Evolutionary conservation across 2,888 invertebrate species (phyloP).

Genomic region (Chorisops tibialis): DNA sequence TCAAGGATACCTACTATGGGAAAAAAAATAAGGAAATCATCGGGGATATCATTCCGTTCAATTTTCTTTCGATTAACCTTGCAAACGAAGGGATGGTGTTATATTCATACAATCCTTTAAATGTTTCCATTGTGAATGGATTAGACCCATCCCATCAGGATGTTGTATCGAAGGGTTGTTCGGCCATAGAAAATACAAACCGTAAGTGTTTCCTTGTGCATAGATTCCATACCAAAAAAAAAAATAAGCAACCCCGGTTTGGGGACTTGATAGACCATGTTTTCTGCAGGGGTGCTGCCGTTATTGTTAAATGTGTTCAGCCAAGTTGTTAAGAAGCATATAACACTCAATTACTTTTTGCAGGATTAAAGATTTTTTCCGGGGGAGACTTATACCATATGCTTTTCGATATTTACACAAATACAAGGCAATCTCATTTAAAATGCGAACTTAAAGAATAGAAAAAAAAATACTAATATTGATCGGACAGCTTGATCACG

Average conservation of each 20-base stretch:
- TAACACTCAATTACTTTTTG: constrained; percentile 17
- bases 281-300: neutral
- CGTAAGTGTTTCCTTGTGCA: constrained; percentile 10
- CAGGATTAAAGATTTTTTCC: neutral
- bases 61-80: constrained; percentile 30
- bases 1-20: neutral
- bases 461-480: no score
- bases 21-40: neutral
- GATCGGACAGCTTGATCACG: constrained; percentile 18
- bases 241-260: neutral
- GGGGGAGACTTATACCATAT: neutral
- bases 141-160: neutral
- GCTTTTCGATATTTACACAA: neutral
- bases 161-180: neutral
- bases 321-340: constrained; percentile 3
- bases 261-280: constrained; percentile 10
- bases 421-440: constrained; percentile 1
- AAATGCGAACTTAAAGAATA: neutral
- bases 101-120: constrained; percentile 15
- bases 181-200: neutral
- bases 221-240: constrained; percentile 5
- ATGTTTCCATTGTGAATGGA: constrained; percentile 27
- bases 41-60: constrained; percentile 21
- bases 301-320: neutral
- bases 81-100: constrained; percentile 27